A percentile compares a stretch with the other conserved stretches of the same genome.
Conservation (phyloP, 2,113 vertebrate species). For the Jaculus jaculus region DNA sequence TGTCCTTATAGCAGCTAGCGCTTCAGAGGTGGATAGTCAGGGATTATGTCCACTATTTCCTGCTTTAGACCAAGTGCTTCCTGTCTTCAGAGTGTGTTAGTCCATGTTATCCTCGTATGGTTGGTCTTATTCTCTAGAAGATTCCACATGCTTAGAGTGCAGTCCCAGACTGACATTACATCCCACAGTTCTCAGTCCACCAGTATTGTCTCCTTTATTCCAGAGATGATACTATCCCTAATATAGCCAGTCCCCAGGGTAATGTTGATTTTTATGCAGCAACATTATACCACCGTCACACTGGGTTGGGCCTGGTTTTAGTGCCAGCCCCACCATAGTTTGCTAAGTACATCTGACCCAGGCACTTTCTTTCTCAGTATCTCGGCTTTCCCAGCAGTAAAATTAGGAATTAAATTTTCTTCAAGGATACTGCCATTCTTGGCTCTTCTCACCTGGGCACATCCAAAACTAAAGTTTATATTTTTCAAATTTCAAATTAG, state of each 20-base stretch:
- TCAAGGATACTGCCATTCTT: neutral
- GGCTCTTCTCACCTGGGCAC: neutral
- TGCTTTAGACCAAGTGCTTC: neutral
- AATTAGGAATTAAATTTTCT: neutral
- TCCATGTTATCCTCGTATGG: rapidly evolving
- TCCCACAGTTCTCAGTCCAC: neutral
- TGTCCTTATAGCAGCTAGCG: neutral
- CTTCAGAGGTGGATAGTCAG: neutral
- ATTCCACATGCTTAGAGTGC: neutral
- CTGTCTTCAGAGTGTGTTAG: neutral
- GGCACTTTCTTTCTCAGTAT: neutral
- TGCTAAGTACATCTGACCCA: neutral
- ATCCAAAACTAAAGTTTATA: neutral
- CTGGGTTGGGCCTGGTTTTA: neutral
- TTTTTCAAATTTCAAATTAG: neutral
- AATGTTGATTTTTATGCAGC: neutral
- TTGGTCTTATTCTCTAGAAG: neutral
- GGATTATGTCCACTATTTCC: neutral
- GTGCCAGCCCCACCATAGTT: neutral
- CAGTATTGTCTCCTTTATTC: neutral
- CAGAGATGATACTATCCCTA: neutral
- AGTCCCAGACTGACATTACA: neutral
- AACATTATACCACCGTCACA: neutral
- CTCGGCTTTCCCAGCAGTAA: neutral
- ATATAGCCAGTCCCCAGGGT: neutral